Evolutionary conservation across 2,888 invertebrate genomes (phyloP), one percentile per base, ranked within the genome.

Genomic region (Phragmatobia fuliginosa): DNA sequence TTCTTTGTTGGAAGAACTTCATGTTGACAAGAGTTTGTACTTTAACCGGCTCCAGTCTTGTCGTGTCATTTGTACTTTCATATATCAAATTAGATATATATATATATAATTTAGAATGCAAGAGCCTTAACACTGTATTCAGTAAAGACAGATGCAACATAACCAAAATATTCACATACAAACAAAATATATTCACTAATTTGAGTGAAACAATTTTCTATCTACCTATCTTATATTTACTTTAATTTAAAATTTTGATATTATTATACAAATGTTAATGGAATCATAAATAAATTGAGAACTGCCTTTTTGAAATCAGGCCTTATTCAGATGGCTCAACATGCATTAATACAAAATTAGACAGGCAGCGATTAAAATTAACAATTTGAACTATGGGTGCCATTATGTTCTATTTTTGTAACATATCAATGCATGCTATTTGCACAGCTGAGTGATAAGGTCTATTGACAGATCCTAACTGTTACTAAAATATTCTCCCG

Each of bases 281-380:
- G 28, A 62, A 62, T 62, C 41, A 28, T 49, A 38, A 59, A 31
- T 36, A 68, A 62, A 58, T 45, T 45, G 63, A 66, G 66, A 38
- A 66, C 66, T 66, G 66, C 66, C 66, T 59, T 66, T 66, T 60
- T 68, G 36, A 65, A 56, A 65, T 56, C 21, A 56, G 18, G 18
- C 56, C 33, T 33, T 49, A 36, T 33, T n/a, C 56, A 65, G 64
- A 33, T 56, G 36, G 56, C 49, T 28, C 63, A 16, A 65, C 36
- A 36, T 56, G 33, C 31, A 62, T 28, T 65, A 25, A 56, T 28
- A 56, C 16, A 28, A 28, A 56, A 16, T 56, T 16, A 28, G 28
- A 14, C 56, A 25, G 56, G 11, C 25, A 25, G 1, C 52, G 14
- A 25, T 52, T 25, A 25, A 52, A n/a, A 21, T 11, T 52, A n/a